Percentiles rank a stretch among this genome's conserved stretches.
phyloP scores from a whole-genome alignment of 2,797 vertebrate genomes.

The Smutsia temminckii region DNA sequence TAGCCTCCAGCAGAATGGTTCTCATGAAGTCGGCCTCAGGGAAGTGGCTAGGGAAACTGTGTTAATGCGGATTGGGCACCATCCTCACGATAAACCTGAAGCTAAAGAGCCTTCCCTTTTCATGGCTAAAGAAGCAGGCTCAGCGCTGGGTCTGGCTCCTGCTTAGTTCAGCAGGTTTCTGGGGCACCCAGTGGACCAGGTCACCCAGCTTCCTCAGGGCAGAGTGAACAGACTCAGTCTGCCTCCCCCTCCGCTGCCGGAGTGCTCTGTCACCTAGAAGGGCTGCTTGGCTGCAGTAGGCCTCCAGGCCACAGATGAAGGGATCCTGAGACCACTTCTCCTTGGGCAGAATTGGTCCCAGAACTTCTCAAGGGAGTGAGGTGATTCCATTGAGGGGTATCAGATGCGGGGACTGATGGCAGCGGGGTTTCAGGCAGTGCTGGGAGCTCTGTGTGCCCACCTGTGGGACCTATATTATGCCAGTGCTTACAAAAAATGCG shows the following conservation, averaged over 20 bases:
- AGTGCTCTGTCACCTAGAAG: neutral
- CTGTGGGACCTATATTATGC: neutral
- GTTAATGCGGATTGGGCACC: neutral
- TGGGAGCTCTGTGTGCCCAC: neutral
- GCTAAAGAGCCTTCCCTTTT: neutral
- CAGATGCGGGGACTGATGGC: neutral
- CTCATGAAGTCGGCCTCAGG: neutral
- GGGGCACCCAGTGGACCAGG: neutral
- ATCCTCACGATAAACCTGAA: neutral
- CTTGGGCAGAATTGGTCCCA: neutral
- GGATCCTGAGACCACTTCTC: neutral
- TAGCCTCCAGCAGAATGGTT: neutral
- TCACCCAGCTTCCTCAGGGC: neutral
- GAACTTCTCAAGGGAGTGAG: neutral
- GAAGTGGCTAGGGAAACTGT: neutral
- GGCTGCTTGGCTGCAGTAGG: neutral
- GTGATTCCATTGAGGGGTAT: neutral
- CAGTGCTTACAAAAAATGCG: neutral
- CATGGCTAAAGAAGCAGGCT: slow-evolving; percentile 8
- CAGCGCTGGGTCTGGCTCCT: neutral
- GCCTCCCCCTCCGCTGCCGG: neutral
- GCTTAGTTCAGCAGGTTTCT: neutral
- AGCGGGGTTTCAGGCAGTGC: neutral
- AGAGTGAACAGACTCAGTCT: neutral
- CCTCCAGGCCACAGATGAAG: neutral